Conservation (phyloP, 2,797 vertebrate genomes). For the Scolopax rusticola region DNA sequence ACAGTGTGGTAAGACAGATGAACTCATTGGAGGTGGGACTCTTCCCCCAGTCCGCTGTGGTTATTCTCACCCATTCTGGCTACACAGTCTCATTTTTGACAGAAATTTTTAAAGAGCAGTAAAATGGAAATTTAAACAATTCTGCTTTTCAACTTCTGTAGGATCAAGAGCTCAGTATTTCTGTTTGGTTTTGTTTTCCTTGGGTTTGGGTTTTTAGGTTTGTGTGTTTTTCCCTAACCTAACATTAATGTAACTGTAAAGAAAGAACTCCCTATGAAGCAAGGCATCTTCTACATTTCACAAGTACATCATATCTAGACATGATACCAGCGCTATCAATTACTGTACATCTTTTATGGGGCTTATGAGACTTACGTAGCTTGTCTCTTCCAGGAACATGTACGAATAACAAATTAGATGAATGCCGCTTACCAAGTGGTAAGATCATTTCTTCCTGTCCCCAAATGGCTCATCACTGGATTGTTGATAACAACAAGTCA, state of each 20-base stretch:
- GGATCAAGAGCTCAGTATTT: not conserved
- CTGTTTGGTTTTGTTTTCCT: not conserved
- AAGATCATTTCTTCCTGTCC: constrained; percentile 73
- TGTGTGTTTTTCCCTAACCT: not conserved
- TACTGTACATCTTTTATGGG: not conserved
- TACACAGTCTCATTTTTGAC: not conserved
- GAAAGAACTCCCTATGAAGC: not conserved
- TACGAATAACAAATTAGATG: constrained; percentile 74
- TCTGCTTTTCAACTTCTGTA: not conserved
- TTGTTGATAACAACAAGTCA: constrained; percentile 15
- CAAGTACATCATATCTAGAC: not conserved
- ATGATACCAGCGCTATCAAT: not conserved
- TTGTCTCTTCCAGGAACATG: constrained; percentile 76
- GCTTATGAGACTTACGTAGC: not conserved
- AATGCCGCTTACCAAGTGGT: constrained; percentile 80
- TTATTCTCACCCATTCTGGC: not conserved
- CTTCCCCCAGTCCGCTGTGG: not conserved
- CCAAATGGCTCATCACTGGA: constrained; percentile 78
- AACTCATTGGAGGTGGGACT: not conserved
- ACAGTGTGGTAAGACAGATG: constrained; percentile 81
- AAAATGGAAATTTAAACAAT: not conserved
- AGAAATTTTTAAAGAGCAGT: not conserved
- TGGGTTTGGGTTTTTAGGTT: not conserved
- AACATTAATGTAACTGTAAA: not conserved
- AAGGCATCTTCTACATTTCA: not conserved